Evolutionary conservation across 2,888 invertebrate species (phyloP), one percentile per base, ranked within the genome.

Genomic region (Drosophila quinaria): DNA sequence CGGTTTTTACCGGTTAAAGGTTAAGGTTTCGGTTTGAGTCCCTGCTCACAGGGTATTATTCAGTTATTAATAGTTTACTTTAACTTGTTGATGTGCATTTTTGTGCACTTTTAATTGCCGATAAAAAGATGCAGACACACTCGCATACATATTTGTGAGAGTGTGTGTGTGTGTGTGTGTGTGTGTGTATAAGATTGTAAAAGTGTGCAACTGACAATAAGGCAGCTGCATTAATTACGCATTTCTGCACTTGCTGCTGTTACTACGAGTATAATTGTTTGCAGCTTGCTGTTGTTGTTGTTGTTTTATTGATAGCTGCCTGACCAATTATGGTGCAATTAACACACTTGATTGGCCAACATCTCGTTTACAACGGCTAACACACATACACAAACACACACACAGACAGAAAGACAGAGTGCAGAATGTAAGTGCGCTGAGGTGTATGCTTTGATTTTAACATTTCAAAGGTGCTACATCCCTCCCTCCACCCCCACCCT

Each of bases 281-380:
- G 25, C 19, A 11, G 42, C 37, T 67, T 33, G 35, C 13, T 19
- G 46, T 41, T 73, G 52, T 33, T 47, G 42, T 44, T 60, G 33
- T 44, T 60, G 70, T 47, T 71, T 49, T 52, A 70, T 76, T 83
- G 84, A 70, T 81, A 81, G 59, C 73, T 85, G 76, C 65, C 85
- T 90, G 90, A 72, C 90, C 86, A 89, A 89, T 87, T 90, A 84
- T 75, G 90, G 88, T 72, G 82, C 86, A 87, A 87, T 87, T 87
- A 87, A 81, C 85, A 81, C 86, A 87, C 77, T 74, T 85, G 90
- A 90, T 89, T 86, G 86, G 70, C 56, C 67, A 78, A 86, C 63
- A 65, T 65, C 72, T 75, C 63, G 51, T 62, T 66, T 51, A 51
- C 51, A 51, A 10, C 22, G 22, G 39, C 11, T 17, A 15, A 65